Base-by-base conservation (phyloP, 2,797 vertebrate species). In the Leptoclinus maculatus region DNA sequence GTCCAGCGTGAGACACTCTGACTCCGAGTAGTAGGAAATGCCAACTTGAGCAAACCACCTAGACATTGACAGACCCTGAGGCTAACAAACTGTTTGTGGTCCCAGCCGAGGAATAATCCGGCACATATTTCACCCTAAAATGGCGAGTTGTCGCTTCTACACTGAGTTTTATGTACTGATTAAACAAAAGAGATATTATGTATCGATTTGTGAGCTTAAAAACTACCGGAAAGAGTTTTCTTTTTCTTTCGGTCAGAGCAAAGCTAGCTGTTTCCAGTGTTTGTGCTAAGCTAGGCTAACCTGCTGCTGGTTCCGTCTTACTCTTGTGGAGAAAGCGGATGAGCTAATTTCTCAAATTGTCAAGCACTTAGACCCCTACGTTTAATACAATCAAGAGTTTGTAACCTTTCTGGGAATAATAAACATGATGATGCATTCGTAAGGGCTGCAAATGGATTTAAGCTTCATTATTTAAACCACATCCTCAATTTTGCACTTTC, bases 361-460 rank as follows among this genome's bases (percentile, higher is more conserved):
- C 19, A 41, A 74, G 49, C 54, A n/a, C 16, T 49, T 32, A 60
- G 6, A 41, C 53, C 43, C 14, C 41, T 32, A 49, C 4, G 51
- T 19, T 16, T 23, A 36, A 39, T 19, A 23, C 36, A 11, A 72
- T 63, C 41, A 41, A 25, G 4, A 51, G 38, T 43, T 54, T 11
- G n/a, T 65, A 65, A 77, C 65, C 36, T 60, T 67, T 68, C 16
- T 12, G 5, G 58, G 45, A 78, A 68, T 57, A 67, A 49, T 25
- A 29, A 67, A 17, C 36, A 29, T 2, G 32, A 53, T 47, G 71
- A 75, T 11, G 49, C 23, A 25, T 51, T 29, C 7, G 29, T 53
- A 66, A 34, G 17, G 25, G 68, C 2, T 1, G 2, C 2, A 19
- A 58, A 27, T 34, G 21, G 10, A 53, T 71, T 38, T n/a, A 2